phyloP scores from a whole-genome alignment of 2,113 vertebrate species.

The Petrocephalus zakoni region DNA sequence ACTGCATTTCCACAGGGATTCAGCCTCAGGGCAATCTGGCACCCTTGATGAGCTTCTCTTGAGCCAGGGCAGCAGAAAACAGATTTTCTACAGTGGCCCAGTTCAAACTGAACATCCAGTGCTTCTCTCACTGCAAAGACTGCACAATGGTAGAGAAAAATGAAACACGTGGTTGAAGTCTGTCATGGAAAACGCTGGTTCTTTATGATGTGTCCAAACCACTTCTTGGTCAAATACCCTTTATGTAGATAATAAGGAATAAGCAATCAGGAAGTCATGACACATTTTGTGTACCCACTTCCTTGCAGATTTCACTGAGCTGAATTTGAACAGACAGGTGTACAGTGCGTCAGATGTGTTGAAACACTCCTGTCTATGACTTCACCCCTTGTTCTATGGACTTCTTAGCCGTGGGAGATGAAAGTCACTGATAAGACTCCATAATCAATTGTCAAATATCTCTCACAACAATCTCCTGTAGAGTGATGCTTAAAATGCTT shows the following conservation, averaged over 20 bases:
- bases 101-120: background rate
- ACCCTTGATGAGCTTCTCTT: background rate
- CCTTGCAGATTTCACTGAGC: background rate
- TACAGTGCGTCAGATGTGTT: background rate
- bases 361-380: background rate
- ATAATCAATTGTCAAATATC: background rate
- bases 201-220: too few species aligned
- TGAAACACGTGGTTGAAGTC: background rate
- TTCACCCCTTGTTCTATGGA: slow-evolving; percentile 11
- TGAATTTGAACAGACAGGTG: background rate
- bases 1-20: background rate
- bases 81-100: background rate
- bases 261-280: background rate
- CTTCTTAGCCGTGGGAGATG: background rate
- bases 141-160: background rate
- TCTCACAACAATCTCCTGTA: background rate
- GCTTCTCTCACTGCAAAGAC: background rate
- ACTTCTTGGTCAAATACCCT: background rate
- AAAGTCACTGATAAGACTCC: background rate
- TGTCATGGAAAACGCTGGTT: background rate
- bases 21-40: background rate
- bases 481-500: background rate
- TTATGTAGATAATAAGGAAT: background rate
- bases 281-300: background rate
- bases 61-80: background rate